Base-by-base conservation (phyloP, 2,797 vertebrate species). In the Acanthopagrus latus region DNA sequence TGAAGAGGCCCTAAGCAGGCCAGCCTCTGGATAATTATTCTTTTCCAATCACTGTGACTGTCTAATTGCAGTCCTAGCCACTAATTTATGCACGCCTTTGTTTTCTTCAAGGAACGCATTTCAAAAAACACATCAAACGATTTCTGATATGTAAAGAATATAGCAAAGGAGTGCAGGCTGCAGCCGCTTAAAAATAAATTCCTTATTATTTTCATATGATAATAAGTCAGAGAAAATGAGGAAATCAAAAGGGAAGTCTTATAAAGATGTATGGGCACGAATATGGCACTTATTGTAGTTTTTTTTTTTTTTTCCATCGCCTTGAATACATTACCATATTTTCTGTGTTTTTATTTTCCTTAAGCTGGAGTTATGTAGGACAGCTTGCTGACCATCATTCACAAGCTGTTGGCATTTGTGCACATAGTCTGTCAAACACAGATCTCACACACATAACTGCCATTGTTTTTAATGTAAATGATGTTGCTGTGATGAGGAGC, bases 81-180 rank as follows among this genome's bases (percentile, higher is more conserved):
- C 83, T 94, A 94, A 95, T 95, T 86, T 94, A 95, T 94, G 89
- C 91, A 89, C 78, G 88, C 85, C 90, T 94, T 95, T 94, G 93
- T 95, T 94, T 95, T 93, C 91, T 90, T 91, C 88, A 90, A 91
- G 91, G 88, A 92, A 91, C 88, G 74, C 82, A 87, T 93, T 91
- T 91, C 52, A 91, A 90, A 92, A 86, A 86, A 85, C 71, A 95
- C 94, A 94, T 95, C 94, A 96, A 95, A 94, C 84, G 74, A 82
- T 92, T 91, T 83, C 80, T 92, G 90, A 93, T 92, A 92, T 93
- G 89, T 91, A 90, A 94, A 93, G 89, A 93, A 90, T 86, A 88
- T 83, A 89, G 89, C 81, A 46, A 71, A 82, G 67, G 50, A 90
- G 84, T 46, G 65, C 76, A 67, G 82, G 69, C 90, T 89, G 71